These are phyloP conservation scores for Lycopodina hypogea DNA, from an alignment of 37 sponge, comb jelly and placozoan species.

Conservation along the genomic window DNA sequence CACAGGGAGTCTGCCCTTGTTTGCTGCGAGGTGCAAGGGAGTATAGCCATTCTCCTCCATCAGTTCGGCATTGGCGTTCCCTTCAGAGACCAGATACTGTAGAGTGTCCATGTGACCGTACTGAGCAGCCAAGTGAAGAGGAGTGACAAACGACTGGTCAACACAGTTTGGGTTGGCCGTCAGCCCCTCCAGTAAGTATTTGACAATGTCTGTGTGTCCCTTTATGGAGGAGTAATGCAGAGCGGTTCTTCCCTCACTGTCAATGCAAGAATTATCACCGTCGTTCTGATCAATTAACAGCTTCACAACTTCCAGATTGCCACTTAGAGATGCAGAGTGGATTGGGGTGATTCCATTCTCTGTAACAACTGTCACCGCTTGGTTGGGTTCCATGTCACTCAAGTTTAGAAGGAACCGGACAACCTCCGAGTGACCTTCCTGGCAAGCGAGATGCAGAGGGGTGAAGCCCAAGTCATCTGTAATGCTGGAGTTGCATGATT, in stretches of 20 bases:
- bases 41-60: conserved; percentile 23
- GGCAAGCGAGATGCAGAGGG: conserved; percentile 39
- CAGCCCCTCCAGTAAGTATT: conserved; percentile 3
- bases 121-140: conserved; percentile 32
- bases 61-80: neutral
- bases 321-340: conserved; percentile 20
- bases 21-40: conserved; percentile 23
- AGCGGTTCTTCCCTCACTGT: conserved; percentile 22
- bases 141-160: conserved; percentile 19
- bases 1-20: conserved; percentile 7
- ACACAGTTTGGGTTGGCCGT: neutral
- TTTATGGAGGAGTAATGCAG: conserved; percentile 23
- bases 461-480: conserved; percentile 23
- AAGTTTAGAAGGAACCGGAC: conserved; percentile 14
- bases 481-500: conserved; percentile 10
- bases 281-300: neutral
- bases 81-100: neutral
- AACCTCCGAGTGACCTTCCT: conserved; percentile 25
- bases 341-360: neutral
- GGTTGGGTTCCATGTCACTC: neutral
- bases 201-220: conserved; percentile 11
- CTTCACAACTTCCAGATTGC: conserved; percentile 14
- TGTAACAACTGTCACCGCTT: neutral
- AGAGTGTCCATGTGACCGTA: conserved; percentile 30
- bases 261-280: neutral